Evolutionary conservation across 2,888 invertebrate genomes (phyloP), one percentile per base, ranked within the genome.

Genomic region (Prenolepis imparis): DNA sequence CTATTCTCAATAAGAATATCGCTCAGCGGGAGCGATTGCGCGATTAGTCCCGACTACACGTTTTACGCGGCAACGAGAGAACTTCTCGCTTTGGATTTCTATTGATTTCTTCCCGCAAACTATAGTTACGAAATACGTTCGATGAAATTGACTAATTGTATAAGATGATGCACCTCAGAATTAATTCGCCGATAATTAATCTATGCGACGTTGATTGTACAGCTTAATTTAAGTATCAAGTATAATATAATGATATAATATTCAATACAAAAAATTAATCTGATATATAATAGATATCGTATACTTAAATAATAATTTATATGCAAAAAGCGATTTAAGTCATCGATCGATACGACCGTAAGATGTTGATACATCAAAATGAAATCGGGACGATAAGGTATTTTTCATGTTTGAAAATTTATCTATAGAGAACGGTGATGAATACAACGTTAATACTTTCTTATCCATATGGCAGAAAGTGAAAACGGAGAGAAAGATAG

Each of bases 351-450:
- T 12, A 41, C 15, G 5, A 21, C 6, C 9, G 32, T 41, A 44
- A 70, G 8, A 70, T 32, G 15, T 74, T 82, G 83, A 86, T 88
- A 86, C 39, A 66, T 64, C 84, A 73, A 74, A 88, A 87, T 86
- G 82, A 82, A 83, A 87, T 88, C 64, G 72, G 44, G 70, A 68
- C 61, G 72, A 67, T 68, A 66, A 77, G 84, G 70, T 84, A 91
- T 91, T 93, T 92, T 91, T 89, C 92, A 91, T 91, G 92, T 93
- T 92, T 92, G 90, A 91, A 89, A 93, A 92, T 91, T 92, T 91
- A 93, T 92, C 90, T 8, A 18, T 2, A 18, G n/a, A n/a, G 6
- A 48, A 48, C 18, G 18, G 48, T 32, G 5, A 5, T 5, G 48
- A 18, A 91, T 92, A 93, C 89, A 91, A 90, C 90, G 89, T 91